Evolutionary conservation across 1,140 invertebrate species (phyloP), one percentile per base, ranked within the genome.

Genomic region (Aphidius gifuensis): DNA sequence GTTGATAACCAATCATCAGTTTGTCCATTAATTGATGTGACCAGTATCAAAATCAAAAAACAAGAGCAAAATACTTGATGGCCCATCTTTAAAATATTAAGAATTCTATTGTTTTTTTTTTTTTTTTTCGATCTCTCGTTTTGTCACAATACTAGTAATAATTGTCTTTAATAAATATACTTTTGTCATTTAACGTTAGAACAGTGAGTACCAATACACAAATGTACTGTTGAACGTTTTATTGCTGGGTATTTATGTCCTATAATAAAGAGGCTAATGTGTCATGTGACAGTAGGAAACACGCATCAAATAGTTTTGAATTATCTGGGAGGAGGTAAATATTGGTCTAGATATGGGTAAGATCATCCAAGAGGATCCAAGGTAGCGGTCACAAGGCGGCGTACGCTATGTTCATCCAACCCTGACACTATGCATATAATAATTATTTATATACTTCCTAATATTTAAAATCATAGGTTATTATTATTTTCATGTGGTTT

Each of bases 361-460:
- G 46, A 47, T 68, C 70, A 74, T 69, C 66, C 70, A 79, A 76
- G 72, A 71, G 74, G 68, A 71, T 70, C 60, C 71, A 69, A 61
- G 68, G 66, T 73, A 76, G 70, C 71, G 73, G 73, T 76, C 72
- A 64, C 71, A 70, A 70, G 72, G 69, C 72, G 69, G 69, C 62
- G 68, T 65, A 68, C 70, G 74, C 76, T 69, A 74, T 74, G 75
- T 74, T 72, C 70, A 66, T 64, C 62, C 72, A 72, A 76, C 58
- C 61, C 64, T 64, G 64, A 66, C 63, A 16, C 16, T 16, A 46
- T 62, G 47, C 61, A 62, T 48, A 2, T 32, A 32, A 32, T 32
- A 32, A 4, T 3, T 32, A 60, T 57, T 66, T 61, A 44, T 61
- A 44, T 21, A 42, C 47, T 32, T 32, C 23, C 23, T 3, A 3